phyloP scores from a whole-genome alignment of 30 jellyfish, hydroid and myxozoan species.

The Aurelia sp. region DNA sequence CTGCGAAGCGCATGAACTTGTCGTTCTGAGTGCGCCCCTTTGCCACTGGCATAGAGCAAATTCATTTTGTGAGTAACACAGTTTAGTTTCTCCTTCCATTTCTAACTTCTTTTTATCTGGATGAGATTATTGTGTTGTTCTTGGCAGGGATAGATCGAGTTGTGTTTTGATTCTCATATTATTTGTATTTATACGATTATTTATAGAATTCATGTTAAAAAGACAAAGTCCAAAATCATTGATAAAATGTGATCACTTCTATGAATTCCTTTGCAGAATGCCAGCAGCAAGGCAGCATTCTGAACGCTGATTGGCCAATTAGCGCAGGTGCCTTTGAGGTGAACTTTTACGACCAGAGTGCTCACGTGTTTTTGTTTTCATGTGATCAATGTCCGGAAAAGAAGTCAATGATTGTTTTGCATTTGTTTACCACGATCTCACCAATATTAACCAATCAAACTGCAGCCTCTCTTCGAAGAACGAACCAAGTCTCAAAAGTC shows the following conservation, averaged over 20 bases:
- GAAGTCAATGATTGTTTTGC: no score
- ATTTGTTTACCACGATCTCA: no score
- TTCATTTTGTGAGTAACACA: constrained; percentile 11
- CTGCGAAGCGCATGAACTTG: background rate
- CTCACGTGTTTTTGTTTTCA: no score
- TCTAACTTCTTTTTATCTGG: background rate
- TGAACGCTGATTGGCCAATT: constrained; percentile 34
- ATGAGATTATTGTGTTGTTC: constrained; percentile 23
- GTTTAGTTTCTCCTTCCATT: constrained; percentile 23
- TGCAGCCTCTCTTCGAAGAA: no score
- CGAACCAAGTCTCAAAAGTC: no score
- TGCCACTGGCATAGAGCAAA: background rate
- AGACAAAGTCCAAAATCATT: constrained; percentile 40
- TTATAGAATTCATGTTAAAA: background rate
- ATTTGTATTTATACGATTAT: no score
- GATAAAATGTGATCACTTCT: constrained; percentile 47
- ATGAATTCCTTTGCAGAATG: background rate
- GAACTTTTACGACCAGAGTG: no score
- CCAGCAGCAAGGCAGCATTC: background rate
- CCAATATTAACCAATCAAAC: no score
- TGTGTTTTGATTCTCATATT: no score
- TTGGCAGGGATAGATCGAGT: background rate
- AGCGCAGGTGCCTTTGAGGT: background rate
- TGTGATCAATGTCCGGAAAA: no score
- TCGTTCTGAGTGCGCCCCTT: background rate